phyloP scores from a whole-genome alignment of 2,797 vertebrate genomes.

The Picus viridis region DNA sequence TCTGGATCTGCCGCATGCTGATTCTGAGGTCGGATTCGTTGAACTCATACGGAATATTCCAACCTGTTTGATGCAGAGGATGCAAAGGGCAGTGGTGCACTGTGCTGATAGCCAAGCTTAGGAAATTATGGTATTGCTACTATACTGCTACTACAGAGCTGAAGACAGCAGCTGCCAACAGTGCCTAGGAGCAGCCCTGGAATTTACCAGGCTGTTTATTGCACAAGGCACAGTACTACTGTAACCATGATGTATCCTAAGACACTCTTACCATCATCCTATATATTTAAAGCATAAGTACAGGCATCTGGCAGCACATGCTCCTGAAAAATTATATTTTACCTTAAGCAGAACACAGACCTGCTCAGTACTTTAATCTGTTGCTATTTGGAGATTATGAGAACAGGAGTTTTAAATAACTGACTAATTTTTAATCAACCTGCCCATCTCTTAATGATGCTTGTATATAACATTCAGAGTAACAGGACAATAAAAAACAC shows the following conservation, averaged over 20 bases:
- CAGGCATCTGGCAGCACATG: neutral
- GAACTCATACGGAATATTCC: constrained; percentile 97
- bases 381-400: neutral
- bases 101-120: neutral
- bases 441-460: neutral
- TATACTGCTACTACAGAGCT: neutral
- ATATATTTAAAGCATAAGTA: neutral
- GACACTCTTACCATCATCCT: neutral
- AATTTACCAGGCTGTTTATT: constrained; percentile 2
- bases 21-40: constrained; percentile 94
- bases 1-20: constrained; percentile 92
- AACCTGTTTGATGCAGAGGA: constrained; percentile 79
- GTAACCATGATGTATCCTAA: neutral
- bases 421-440: neutral
- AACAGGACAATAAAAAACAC: neutral
- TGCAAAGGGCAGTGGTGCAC: neutral
- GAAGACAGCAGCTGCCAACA: neutral
- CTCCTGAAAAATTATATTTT: neutral
- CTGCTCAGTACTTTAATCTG: neutral
- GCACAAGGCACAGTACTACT: neutral
- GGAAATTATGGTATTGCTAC: neutral
- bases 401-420: neutral
- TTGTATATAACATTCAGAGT: neutral
- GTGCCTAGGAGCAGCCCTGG: neutral
- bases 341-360: neutral